Evolutionary conservation across 1,140 invertebrate species (phyloP).

Genomic region (Hylaeus volcanicus): DNA sequence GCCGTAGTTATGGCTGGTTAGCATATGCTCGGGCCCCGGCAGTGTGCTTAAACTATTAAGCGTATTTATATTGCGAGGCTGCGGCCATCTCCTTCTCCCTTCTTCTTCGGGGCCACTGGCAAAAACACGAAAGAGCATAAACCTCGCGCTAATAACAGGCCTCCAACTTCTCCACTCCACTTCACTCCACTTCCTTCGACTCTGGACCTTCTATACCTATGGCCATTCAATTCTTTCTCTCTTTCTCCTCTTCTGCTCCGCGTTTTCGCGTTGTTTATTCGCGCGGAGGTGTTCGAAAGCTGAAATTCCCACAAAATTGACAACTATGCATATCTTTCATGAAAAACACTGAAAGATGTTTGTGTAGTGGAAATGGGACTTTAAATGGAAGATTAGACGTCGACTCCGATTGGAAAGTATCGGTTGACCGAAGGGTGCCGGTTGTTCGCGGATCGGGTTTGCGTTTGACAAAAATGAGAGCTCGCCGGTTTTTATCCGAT

Average conservation of each 20-base stretch:
- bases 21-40: slow-evolving; percentile 74
- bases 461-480: slow-evolving; percentile 48
- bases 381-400: slow-evolving; percentile 4
- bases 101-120: slow-evolving; percentile 60
- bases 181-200: slow-evolving; percentile 71
- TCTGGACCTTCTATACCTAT: slow-evolving; percentile 51
- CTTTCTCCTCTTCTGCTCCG: slow-evolving; percentile 27
- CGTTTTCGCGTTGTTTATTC: slow-evolving; percentile 4
- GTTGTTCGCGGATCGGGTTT: slow-evolving; percentile 25
- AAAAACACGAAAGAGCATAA: slow-evolving; percentile 78
- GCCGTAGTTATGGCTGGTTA: slow-evolving; percentile 79
- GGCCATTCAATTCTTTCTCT: slow-evolving; percentile 44
- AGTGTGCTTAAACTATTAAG: slow-evolving; percentile 81
- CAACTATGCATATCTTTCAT: no score
- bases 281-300: not conserved
- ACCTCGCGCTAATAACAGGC: slow-evolving; percentile 80
- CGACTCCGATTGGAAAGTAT: slow-evolving; percentile 13
- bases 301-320: no score
- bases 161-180: slow-evolving; percentile 74
- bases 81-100: slow-evolving; percentile 68
- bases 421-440: not conserved
- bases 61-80: slow-evolving; percentile 80
- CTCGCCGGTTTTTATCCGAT: slow-evolving; percentile 8
- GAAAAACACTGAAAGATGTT: no score
- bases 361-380: no score